Evolutionary conservation across 1,140 invertebrate species (phyloP).

Genomic region (Drosophila cardini): DNA sequence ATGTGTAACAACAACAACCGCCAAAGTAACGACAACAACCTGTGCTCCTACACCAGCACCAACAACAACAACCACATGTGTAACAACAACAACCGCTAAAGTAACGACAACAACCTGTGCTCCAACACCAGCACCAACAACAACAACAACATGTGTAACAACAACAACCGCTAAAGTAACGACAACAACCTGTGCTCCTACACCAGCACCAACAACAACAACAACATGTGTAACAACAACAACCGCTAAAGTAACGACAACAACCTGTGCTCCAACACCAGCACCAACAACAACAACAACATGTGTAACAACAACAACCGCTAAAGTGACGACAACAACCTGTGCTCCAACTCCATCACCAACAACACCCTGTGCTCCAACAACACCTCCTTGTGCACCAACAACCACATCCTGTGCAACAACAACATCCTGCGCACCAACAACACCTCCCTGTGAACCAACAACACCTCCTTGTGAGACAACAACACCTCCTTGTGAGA

Average conservation of each 20-base stretch:
- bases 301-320: background rate
- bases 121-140: background rate
- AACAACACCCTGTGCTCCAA: slow-evolving; percentile 15
- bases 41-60: slow-evolving; percentile 18
- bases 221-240: slow-evolving; percentile 4
- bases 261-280: slow-evolving; percentile 20
- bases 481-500: slow-evolving; percentile 1
- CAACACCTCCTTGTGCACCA: background rate
- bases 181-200: slow-evolving; percentile 1
- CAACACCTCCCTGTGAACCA: slow-evolving; percentile 6
- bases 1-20: slow-evolving; percentile 12
- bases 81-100: slow-evolving; percentile 4
- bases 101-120: slow-evolving; percentile 19
- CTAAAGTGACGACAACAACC: slow-evolving; percentile 5
- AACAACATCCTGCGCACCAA: slow-evolving; percentile 25
- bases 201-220: slow-evolving; percentile 3
- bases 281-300: slow-evolving; percentile 25
- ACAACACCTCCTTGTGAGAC: background rate
- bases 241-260: slow-evolving; percentile 8
- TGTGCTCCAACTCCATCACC: slow-evolving; percentile 22
- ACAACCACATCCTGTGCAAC: slow-evolving; percentile 24
- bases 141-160: background rate
- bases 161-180: background rate
- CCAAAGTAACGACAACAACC: slow-evolving; percentile 35
- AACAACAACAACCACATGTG: slow-evolving; percentile 27